Base-by-base conservation (phyloP, 2,888 invertebrate genomes). In the Andrena marginata region DNA sequence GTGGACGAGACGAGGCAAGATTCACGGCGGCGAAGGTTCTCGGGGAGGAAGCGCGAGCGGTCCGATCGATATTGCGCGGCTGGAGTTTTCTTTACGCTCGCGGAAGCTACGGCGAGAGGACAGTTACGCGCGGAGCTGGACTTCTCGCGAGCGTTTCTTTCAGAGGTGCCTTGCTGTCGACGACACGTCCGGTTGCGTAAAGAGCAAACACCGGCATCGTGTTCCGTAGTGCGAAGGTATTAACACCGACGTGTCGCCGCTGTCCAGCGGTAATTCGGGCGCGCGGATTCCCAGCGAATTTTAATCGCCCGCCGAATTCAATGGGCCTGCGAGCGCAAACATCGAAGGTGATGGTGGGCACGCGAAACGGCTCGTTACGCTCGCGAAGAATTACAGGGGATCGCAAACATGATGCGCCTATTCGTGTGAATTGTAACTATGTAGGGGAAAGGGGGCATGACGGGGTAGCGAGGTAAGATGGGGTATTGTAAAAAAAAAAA, bases 31-130 rank as follows among this genome's bases (percentile, higher is more conserved):
- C 16, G 42, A 42, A 16, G 42, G 42, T 16, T 16, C 42, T 42
- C 42, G 42, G 16, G 42, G 4, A 16, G n/a, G 56, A 68, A 67
- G 51, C 59, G 65, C 48, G 56, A 29, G 20, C 23, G 63, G 48
- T 4, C 42, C 33, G 84, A 74, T 82, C 82, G 74, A 84, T 84
- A 82, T 82, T 79, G 69, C 67, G 67, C 59, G 49, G 76, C 35
- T 49, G 54, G 23, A 35, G 8, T 7, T n/a, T 33, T n/a, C 7
- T 10, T 64, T 20, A 59, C 31, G 65, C 35, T 77, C 77, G 51
- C 77, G 64, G n/a, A 56, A 54, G 42, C 54, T 13, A 10, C 26
- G 49, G 62, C n/a, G 67, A 67, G 67, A 67, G 33, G 20, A 51
- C 31, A n/a, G 49, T 67, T 29, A n/a, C 49, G 31, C 13, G 49